Evolutionary conservation across 37 sponge, comb jelly and placozoan species (phyloP), one percentile per base, ranked within the genome.

Genomic region (Hexactinellida sp.): DNA sequence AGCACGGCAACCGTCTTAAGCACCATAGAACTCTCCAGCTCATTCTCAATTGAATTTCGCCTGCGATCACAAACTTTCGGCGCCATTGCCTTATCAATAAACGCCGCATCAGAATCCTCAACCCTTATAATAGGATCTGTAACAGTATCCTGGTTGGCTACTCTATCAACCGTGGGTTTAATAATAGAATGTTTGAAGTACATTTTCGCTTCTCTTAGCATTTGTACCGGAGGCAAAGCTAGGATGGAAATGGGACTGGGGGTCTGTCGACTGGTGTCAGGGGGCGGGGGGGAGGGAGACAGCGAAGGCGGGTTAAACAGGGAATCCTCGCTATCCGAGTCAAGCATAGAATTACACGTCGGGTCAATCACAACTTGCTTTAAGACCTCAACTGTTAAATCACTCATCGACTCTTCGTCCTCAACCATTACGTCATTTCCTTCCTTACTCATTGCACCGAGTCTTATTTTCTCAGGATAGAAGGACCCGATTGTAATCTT

Each of bases 11-110:
- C 76, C 3, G 76, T 63, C 34, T 63, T 63, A 3, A 63, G 34
- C 76, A 63, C 76, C 76, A 63, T 63, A n/a, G 76, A 63, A n/a
- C 76, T 63, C 76, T 63, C 76, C 21, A 63, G 3, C 34, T 63
- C 76, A 28, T 23, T 28, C 76, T 63, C 28, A 63, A 63, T 63
- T 21, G 21, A 25, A n/a, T 63, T 63, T n/a, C 34, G 21, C 28
- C 25, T 23, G 76, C 76, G 76, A n/a, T 63, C 76, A 63, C 19
- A 25, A 21, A 63, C 13, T n/a, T 63, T 63, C 3, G 34, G 76
- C 3, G 76, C 76, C 76, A 63, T 63, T 23, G 76, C 76, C 30
- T 63, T 63, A 63, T 63, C 13, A 63, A 63, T 63, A 63, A 63
- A 63, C 21, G 76, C 76, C 25, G 76, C 76, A 63, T 63, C 76